phyloP scores from a whole-genome alignment of 2,113 vertebrate species.

The Hirundichthys speculiger region DNA sequence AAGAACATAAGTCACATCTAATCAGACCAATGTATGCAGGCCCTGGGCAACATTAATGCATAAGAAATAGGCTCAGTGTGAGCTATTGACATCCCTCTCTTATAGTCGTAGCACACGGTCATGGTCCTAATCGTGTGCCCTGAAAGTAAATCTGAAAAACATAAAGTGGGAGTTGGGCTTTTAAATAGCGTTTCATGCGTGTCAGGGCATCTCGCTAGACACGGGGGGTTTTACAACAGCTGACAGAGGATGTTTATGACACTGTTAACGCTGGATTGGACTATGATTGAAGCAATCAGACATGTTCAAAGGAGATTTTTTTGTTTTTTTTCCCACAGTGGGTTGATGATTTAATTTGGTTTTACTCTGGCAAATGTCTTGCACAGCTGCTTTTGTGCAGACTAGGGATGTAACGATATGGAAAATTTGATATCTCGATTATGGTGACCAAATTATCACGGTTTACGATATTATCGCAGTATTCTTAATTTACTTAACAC shows the following conservation, averaged over 20 bases:
- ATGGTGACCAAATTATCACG: too few species aligned
- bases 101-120: slow-evolving; percentile 43
- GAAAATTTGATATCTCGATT: too few species aligned
- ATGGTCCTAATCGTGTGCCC: slow-evolving; percentile 56
- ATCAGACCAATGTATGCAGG: slow-evolving; percentile 52
- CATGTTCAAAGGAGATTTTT: not conserved
- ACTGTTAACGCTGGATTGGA: slow-evolving; percentile 20
- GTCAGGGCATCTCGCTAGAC: slow-evolving; percentile 53
- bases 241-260: slow-evolving; percentile 42
- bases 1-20: slow-evolving; percentile 72
- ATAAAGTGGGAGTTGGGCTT: slow-evolving; percentile 51
- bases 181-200: slow-evolving; percentile 67
- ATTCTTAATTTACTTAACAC: too few species aligned
- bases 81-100: slow-evolving; percentile 60
- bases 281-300: slow-evolving; percentile 26
- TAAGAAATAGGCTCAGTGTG: slow-evolving; percentile 56
- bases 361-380: not conserved
- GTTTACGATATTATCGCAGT: too few species aligned
- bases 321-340: not conserved
- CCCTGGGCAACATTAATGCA: slow-evolving; percentile 62
- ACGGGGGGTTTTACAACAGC: slow-evolving; percentile 45
- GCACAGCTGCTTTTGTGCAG: slow-evolving; percentile 4
- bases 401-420: too few species aligned
- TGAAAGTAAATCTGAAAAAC: slow-evolving; percentile 51
- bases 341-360: slow-evolving; percentile 7